Percentiles rank a stretch among this genome's conserved stretches.
Evolutionary conservation across 2,888 invertebrate species (phyloP).

Genomic region (Homarus gammarus): DNA sequence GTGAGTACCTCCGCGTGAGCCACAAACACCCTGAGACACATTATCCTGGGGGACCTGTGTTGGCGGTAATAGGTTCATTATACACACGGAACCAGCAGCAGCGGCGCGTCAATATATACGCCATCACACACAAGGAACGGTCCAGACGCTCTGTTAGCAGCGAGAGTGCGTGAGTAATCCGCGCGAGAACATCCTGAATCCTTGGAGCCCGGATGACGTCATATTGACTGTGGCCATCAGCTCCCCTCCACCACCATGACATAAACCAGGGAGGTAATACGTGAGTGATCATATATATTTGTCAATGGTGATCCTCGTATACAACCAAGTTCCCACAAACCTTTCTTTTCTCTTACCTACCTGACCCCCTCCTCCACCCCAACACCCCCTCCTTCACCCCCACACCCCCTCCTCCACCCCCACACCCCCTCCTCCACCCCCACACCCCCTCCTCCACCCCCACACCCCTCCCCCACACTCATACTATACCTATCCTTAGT

Average conservation of each 20-base stretch:
- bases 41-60: no score
- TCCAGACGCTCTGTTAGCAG: not conserved
- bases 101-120: not conserved
- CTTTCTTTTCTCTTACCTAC: no score
- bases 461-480: no score
- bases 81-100: not conserved
- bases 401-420: not conserved
- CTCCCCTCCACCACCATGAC: not conserved
- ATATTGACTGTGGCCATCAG: conserved; percentile 26
- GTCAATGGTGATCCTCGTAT: not conserved
- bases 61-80: no score
- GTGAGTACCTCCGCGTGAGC: no score
- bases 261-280: no score
- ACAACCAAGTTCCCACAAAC: no score
- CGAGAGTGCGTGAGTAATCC: conserved; percentile 24
- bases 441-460: not conserved
- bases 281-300: not conserved
- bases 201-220: conserved; percentile 29
- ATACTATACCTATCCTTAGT: not conserved
- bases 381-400: not conserved
- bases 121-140: not conserved
- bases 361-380: not conserved
- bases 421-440: not conserved
- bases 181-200: conserved; percentile 32
- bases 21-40: no score